Evolutionary conservation across 2,797 vertebrate genomes (phyloP), one percentile per base, ranked within the genome.

Genomic region (Premnoplex brunnescens): DNA sequence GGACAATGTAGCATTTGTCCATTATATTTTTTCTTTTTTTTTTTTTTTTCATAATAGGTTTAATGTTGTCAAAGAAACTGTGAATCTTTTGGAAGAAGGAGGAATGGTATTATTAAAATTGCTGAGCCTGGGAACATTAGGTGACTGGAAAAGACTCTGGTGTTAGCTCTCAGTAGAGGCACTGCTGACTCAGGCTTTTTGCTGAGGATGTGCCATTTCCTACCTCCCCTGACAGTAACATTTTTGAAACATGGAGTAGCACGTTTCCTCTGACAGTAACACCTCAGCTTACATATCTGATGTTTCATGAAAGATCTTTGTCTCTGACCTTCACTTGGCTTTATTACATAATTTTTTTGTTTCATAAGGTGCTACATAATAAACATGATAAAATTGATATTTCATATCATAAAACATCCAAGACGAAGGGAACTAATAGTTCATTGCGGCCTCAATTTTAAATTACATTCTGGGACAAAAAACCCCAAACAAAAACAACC

Each of bases 191-290:
- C 62, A 49, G 71, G 30, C 28, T 10, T 89, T 91, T 81, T 76
- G 60, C 9, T 9, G 55, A 52, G 4, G 30, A 54, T 5, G 48
- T 20, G 34, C 3, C 0, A 88, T 54, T 91, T 82, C 71, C 71
- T 64, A 82, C 51, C 60, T 83, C 28, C 39, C 4, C 48, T 63
- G 76, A 69, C 62, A 63, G 63, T 39, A 84, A 92, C 66, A 74
- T 48, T 73, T 89, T 26, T 73, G 59, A 52, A 85, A 74, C 36
- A 24, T 30, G 46, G 59, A 74, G 34, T 91, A 94, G 78, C 66
- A 78, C 74, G 62, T 68, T 95, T 96, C 89, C 85, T 86, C 83
- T 91, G 18, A 46, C 56, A 76, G 52, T 63, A 94, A 91, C 88
- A 87, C 83, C 82, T 95, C 17, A 32, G 80, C 63, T 95, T 82